phyloP scores from a whole-genome alignment of 2,113 vertebrate species.

The Gopherus evgoodei region DNA sequence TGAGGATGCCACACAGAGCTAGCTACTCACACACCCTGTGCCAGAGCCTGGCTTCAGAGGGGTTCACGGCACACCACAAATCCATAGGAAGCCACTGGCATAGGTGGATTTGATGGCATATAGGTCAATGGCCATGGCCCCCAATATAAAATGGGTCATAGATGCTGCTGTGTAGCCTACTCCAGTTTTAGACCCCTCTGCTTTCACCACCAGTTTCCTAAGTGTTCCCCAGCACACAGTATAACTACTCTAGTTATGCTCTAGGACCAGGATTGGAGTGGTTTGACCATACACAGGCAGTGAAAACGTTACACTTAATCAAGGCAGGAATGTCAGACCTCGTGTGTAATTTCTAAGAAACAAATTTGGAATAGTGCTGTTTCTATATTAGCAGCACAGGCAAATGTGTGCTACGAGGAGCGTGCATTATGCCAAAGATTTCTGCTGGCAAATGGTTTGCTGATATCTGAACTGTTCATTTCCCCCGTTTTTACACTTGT shows the following conservation, averaged over 20 bases:
- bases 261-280: background rate
- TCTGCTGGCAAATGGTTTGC: background rate
- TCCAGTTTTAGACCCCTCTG: background rate
- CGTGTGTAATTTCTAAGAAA: background rate
- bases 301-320: background rate
- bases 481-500: background rate
- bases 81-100: background rate
- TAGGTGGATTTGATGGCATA: accelerated
- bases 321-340: background rate
- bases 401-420: background rate
- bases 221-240: background rate
- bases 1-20: background rate
- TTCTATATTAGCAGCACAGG: background rate
- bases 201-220: background rate
- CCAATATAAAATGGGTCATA: background rate
- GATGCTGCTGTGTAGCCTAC: background rate
- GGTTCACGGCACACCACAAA: background rate
- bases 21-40: background rate
- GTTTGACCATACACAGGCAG: background rate
- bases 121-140: accelerated
- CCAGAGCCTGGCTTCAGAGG: background rate
- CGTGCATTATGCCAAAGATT: background rate
- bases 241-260: background rate
- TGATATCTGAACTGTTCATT: background rate
- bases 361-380: background rate